These are phyloP conservation scores for Falco naumanni DNA, from an alignment of 2,797 vertebrate genomes.

Conservation along the genomic window DNA sequence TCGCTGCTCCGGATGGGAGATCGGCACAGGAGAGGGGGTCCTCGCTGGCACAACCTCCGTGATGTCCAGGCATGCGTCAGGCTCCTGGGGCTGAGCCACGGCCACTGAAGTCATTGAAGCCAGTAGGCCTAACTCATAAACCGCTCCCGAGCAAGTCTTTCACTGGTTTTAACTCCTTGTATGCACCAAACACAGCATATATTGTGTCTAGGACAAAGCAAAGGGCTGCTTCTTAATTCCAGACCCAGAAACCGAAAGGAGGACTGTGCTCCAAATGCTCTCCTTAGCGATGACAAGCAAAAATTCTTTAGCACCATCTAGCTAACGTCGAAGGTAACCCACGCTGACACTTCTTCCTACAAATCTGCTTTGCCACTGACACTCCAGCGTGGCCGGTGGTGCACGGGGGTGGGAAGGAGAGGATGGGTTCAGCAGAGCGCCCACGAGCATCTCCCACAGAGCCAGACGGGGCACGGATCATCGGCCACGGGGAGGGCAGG, in stretches of 20 bases:
- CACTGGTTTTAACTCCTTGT: fast-evolving
- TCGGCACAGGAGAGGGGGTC: neutral
- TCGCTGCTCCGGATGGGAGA: neutral
- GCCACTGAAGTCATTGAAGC: neutral
- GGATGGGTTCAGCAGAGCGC: neutral
- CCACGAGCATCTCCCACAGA: fast-evolving
- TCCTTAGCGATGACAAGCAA: neutral
- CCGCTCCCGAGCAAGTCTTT: neutral
- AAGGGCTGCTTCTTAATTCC: neutral
- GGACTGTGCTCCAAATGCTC: neutral
- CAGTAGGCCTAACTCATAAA: neutral
- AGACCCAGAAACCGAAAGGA: neutral
- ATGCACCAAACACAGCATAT: neutral
- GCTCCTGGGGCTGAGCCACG: neutral
- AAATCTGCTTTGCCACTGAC: neutral
- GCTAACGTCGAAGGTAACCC: slow-evolving; percentile 51
- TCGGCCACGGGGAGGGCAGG: neutral
- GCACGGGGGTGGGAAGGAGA: neutral
- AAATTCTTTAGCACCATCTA: slow-evolving; percentile 75
- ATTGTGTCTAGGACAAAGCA: neutral
- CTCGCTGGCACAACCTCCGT: neutral
- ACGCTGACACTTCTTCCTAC: neutral
- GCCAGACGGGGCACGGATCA: neutral
- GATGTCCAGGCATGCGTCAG: neutral
- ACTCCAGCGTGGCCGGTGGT: neutral